Conservation (phyloP, 2,888 invertebrate species). For the Drosophila paucipuncta region DNA sequence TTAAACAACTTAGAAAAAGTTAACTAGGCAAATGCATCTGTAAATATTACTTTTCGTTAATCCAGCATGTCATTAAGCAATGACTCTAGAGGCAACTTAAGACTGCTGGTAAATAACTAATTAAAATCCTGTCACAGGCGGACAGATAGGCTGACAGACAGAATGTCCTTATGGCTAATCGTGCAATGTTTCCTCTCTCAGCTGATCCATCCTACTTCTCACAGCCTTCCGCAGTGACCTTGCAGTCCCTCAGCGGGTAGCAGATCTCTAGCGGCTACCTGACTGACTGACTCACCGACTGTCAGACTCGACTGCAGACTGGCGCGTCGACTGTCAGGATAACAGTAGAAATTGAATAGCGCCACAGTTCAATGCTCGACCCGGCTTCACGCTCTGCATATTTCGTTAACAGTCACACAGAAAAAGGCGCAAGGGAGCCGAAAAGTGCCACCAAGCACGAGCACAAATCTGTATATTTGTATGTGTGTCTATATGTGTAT, state of each 20-base stretch:
- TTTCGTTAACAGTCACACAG: constrained; percentile 81
- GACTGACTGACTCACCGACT: neutral
- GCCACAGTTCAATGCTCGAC: constrained; percentile 21
- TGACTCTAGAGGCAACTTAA: too few species aligned
- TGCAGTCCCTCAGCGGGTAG: constrained; percentile 38
- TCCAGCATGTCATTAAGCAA: too few species aligned
- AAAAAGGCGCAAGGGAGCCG: constrained; percentile 61
- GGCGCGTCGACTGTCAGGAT: constrained; percentile 22
- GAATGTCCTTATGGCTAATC: constrained; percentile 29
- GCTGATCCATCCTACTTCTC: constrained; percentile 46
- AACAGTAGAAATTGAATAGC: neutral
- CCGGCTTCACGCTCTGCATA: constrained; percentile 74
- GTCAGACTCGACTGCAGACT: neutral
- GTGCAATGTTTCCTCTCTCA: constrained; percentile 38
- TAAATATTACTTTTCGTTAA: neutral
- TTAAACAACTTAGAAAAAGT: neutral
- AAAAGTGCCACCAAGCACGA: constrained; percentile 12
- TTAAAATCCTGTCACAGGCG: constrained; percentile 27
- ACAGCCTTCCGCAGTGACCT: constrained; percentile 44
- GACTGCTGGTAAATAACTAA: constrained; percentile 22
- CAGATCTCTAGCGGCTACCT: constrained; percentile 46
- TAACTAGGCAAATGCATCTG: neutral
- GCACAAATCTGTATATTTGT: constrained; percentile 23
- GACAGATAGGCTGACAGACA: constrained; percentile 15
- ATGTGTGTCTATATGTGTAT: constrained; percentile 1